Conservation (phyloP, 1,140 invertebrate species). For the Drosophila prosaltans region DNA sequence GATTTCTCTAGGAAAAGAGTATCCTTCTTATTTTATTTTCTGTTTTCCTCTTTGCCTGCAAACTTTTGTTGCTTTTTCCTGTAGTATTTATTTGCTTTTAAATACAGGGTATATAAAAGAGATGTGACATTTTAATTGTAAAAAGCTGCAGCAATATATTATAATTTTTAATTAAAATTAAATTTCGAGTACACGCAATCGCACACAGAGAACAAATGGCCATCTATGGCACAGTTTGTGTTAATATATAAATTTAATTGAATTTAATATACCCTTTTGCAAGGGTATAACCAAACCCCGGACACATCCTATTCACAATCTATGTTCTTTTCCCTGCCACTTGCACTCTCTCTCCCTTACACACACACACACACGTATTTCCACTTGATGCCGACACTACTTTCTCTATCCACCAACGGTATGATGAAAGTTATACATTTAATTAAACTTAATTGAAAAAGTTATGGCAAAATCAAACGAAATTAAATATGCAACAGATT, state of each 20-base stretch:
- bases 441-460: conserved; percentile 79
- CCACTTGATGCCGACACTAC: neutral
- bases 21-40: no score
- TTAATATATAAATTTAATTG: conserved; percentile 3
- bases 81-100: no score
- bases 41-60: no score
- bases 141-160: neutral
- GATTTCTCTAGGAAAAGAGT: no score
- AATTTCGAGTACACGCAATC: neutral
- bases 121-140: neutral
- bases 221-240: neutral
- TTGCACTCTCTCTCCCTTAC: no score
- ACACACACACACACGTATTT: neutral
- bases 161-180: neutral
- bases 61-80: no score
- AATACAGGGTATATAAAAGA: no score
- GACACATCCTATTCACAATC: no score
- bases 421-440: conserved; percentile 61
- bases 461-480: conserved; percentile 72
- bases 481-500: conserved; percentile 79
- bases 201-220: neutral
- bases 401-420: neutral
- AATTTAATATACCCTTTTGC: conserved; percentile 5
- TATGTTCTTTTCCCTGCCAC: neutral
- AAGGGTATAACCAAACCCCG: neutral